Evolutionary conservation across 2,888 invertebrate genomes (phyloP).

Genomic region (Eristalinus aeneus): DNA sequence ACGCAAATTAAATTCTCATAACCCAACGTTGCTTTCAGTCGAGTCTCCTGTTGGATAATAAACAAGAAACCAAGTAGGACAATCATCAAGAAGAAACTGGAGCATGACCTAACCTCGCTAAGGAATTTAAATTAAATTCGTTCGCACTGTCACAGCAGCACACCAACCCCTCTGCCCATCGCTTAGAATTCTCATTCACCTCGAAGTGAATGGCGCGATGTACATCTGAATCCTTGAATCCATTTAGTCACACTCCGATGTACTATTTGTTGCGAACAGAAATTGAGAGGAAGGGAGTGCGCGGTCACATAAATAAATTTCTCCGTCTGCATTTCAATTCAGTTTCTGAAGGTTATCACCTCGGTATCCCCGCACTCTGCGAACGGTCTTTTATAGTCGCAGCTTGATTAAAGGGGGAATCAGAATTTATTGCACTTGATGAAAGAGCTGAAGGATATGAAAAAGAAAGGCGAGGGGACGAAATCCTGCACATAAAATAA

Average conservation of each 20-base stretch:
- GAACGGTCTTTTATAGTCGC: neutral
- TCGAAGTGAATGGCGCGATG: neutral
- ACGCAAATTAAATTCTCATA: slow-evolving; percentile 32
- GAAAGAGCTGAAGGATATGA: slow-evolving; percentile 25
- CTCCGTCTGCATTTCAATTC: slow-evolving; percentile 11
- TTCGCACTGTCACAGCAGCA: slow-evolving; percentile 20
- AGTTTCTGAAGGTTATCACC: neutral
- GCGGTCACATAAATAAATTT: slow-evolving; percentile 14
- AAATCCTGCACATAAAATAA: neutral
- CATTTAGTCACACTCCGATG: slow-evolving; percentile 56
- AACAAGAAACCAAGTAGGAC: slow-evolving; percentile 40
- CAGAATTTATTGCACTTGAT: slow-evolving; percentile 48
- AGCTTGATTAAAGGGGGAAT: slow-evolving; percentile 41
- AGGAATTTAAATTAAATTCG: slow-evolving; percentile 66
- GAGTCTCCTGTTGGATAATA: neutral
- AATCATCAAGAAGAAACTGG: slow-evolving; percentile 57
- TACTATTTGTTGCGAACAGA: slow-evolving; percentile 14
- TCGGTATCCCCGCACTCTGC: neutral
- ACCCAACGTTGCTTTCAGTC: slow-evolving; percentile 9
- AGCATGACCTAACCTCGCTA: slow-evolving; percentile 63
- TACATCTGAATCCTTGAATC: slow-evolving; percentile 54
- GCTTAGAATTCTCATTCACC: slow-evolving; percentile 5
- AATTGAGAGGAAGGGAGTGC: neutral
- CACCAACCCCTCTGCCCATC: neutral
- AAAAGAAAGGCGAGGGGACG: neutral